phyloP scores from a whole-genome alignment of 64 coral and sea anemone species.

The Catalaphyllia jardinei region DNA sequence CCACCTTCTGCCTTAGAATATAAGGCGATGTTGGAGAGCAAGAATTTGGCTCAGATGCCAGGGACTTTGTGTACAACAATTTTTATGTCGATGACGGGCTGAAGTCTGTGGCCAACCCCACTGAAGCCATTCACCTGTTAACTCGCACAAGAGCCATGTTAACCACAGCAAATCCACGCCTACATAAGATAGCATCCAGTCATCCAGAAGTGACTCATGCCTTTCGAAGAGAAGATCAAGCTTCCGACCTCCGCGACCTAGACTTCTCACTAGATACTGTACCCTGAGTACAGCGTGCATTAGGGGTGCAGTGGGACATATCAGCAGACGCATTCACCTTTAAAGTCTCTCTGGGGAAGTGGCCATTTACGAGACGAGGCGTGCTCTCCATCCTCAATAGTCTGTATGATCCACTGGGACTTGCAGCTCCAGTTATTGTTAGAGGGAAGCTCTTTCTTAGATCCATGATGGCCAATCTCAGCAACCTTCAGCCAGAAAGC shows the following conservation, averaged over 20 bases:
- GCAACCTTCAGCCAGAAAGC: neutral
- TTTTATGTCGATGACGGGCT: too few species aligned
- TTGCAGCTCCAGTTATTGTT: conserved; percentile 33
- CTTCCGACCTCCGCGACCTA: neutral
- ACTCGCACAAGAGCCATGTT: too few species aligned
- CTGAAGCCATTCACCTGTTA: too few species aligned
- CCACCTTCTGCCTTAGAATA: neutral
- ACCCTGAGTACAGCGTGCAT: neutral
- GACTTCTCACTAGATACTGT: neutral
- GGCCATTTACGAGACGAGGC: conserved; percentile 79
- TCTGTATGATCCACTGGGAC: conserved; percentile 67
- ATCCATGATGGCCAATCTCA: neutral
- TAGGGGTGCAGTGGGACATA: conserved; percentile 2
- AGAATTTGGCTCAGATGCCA: conserved; percentile 25
- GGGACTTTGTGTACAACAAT: too few species aligned
- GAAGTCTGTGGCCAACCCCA: too few species aligned
- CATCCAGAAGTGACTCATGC: conserved; percentile 18
- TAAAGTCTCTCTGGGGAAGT: neutral
- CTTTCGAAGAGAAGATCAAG: conserved; percentile 3
- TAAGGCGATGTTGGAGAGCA: neutral
- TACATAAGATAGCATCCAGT: conserved; percentile 6
- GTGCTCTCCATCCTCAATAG: conserved; percentile 69
- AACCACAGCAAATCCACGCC: neutral
- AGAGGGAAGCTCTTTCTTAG: conserved; percentile 28
- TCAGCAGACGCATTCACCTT: neutral